Conservation (phyloP, 2,888 invertebrate genomes). For the Lepas anatifera region DNA sequence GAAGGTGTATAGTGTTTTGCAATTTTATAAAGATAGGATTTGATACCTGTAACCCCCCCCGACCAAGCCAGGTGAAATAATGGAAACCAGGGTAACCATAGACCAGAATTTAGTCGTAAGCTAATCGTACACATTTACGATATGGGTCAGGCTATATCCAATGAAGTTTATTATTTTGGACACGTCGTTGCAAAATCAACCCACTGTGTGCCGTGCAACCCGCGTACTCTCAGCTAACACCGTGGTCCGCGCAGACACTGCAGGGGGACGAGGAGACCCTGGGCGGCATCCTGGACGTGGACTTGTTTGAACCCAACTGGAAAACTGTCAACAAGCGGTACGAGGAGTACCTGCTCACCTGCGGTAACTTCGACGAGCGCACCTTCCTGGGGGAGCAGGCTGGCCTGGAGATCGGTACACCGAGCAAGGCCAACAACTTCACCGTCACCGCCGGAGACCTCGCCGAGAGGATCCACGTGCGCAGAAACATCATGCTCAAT, state of each 20-base stretch:
- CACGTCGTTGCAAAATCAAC: no score
- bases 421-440: conserved; percentile 28
- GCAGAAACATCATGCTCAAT: conserved; percentile 10
- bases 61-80: no score
- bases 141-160: no score
- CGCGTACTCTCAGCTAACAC: no score
- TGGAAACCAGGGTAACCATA: no score
- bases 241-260: conserved; percentile 49
- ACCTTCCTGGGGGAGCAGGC: conserved; percentile 72
- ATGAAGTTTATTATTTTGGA: no score
- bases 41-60: no score
- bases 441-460: not conserved
- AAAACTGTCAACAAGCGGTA: conserved; percentile 76
- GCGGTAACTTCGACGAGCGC: conserved; percentile 92
- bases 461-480: conserved; percentile 3
- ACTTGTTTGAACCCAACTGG: conserved; percentile 70
- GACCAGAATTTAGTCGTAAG: no score
- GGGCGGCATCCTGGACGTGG: conserved; percentile 60
- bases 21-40: no score
- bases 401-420: conserved; percentile 44
- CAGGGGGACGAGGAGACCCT: conserved; percentile 57
- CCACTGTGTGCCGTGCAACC: no score
- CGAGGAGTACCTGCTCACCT: conserved; percentile 77
- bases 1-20: no score
- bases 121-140: no score